phyloP scores from a whole-genome alignment of 1,140 invertebrate genomes.

The Metaphire vulgaris region DNA sequence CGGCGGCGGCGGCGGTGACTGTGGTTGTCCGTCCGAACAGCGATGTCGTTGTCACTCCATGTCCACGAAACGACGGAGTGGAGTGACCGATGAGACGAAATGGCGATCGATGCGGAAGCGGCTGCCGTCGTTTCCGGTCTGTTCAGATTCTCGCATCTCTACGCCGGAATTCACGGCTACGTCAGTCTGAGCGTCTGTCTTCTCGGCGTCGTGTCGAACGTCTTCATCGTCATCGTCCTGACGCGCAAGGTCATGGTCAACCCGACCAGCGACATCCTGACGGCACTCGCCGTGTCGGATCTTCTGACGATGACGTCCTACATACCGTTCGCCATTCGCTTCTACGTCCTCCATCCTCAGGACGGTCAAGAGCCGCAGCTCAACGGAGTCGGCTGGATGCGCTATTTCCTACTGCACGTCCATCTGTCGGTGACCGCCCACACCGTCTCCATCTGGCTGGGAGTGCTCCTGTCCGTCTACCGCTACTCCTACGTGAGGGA shows the following conservation, averaged over 20 bases:
- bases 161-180: constrained; percentile 61
- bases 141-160: constrained; percentile 30
- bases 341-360: constrained; percentile 38
- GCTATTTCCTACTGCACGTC: constrained; percentile 42
- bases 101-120: too few relatives aligned
- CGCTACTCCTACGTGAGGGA: constrained; percentile 73
- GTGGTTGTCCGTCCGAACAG: too few relatives aligned
- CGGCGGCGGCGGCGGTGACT: too few relatives aligned
- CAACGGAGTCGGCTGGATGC: constrained; percentile 37
- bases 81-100: too few relatives aligned
- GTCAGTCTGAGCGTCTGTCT: constrained; percentile 68
- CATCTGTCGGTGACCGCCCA: constrained; percentile 74
- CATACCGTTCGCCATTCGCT: constrained; percentile 70
- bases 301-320: constrained; percentile 81
- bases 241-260: constrained; percentile 74
- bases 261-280: constrained; percentile 60
- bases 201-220: constrained; percentile 80
- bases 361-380: background rate
- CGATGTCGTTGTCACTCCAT: too few relatives aligned
- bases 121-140: background rate
- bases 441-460: constrained; percentile 86
- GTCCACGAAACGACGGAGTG: too few relatives aligned
- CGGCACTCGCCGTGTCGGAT: constrained; percentile 73
- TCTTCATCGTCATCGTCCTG: constrained; percentile 78
- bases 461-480: constrained; percentile 83